These are phyloP conservation scores for Caranx ignobilis DNA, from an alignment of 2,113 vertebrate species.

Conservation along the genomic window DNA sequence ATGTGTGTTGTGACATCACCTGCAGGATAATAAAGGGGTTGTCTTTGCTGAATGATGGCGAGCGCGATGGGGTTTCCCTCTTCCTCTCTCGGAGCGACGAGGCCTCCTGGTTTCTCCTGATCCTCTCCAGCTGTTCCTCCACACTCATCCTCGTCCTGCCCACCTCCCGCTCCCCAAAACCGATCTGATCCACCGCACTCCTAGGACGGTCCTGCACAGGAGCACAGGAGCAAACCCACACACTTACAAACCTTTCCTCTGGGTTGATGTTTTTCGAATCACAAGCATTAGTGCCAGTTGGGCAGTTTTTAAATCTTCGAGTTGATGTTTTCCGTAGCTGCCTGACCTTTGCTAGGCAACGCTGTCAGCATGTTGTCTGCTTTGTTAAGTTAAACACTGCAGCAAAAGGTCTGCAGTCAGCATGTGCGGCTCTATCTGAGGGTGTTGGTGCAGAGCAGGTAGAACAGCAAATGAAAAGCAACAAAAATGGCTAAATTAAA, in stretches of 20 bases:
- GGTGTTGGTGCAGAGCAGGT: neutral
- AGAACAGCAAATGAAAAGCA: neutral
- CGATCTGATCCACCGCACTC: constrained; percentile 91
- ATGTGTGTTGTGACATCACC: constrained; percentile 75
- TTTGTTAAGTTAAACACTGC: no score
- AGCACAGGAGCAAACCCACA: neutral
- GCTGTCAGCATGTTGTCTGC: no score
- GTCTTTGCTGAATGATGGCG: constrained; percentile 84
- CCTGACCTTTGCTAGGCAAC: no score
- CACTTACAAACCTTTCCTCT: neutral
- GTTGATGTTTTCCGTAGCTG: no score
- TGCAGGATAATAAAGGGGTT: constrained; percentile 81
- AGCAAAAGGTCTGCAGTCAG: no score
- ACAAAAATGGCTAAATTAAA: no score
- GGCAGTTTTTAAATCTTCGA: neutral
- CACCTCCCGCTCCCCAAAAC: constrained; percentile 87
- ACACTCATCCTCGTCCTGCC: constrained; percentile 92
- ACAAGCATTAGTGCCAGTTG: neutral
- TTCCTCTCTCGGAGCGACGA: constrained; percentile 90
- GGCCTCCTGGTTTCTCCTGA: constrained; percentile 92
- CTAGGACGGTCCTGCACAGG: constrained; percentile 88
- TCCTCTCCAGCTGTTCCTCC: constrained; percentile 96
- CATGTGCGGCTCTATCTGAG: no score
- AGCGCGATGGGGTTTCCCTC: constrained; percentile 86
- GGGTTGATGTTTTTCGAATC: neutral